phyloP scores from a whole-genome alignment of 2,113 vertebrate genomes.

The Forbesichthys papilliferus region DNA sequence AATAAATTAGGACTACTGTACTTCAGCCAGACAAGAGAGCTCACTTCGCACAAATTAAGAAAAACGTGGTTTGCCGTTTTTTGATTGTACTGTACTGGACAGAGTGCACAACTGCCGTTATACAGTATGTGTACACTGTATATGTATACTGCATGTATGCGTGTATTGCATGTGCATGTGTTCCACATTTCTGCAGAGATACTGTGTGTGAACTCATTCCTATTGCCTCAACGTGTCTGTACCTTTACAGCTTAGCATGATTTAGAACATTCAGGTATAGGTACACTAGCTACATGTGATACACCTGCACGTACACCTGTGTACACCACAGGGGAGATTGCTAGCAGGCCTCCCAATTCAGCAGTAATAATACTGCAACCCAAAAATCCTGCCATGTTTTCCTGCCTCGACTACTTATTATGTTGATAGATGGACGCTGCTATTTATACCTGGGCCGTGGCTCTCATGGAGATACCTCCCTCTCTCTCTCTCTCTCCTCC shows the following conservation, averaged over 20 bases:
- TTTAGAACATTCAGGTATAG: not conserved
- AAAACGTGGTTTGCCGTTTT: too few relatives aligned
- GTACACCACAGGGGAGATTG: not conserved
- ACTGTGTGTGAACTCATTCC: not conserved
- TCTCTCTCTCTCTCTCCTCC: constrained; percentile 2
- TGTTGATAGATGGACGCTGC: constrained; percentile 62
- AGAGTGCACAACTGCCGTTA: not conserved
- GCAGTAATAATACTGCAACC: constrained; percentile 20
- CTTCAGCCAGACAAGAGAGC: not conserved
- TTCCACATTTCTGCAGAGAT: not conserved
- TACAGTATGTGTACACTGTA: not conserved
- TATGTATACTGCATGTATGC: too few relatives aligned
- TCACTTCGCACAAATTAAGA: not conserved
- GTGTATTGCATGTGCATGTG: too few relatives aligned
- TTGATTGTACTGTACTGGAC: too few relatives aligned
- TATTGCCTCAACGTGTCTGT: not conserved
- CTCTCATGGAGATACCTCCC: constrained; percentile 37
- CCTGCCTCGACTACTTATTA: constrained; percentile 16
- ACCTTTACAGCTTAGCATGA: not conserved
- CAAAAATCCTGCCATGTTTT: constrained; percentile 19
- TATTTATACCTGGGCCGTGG: constrained; percentile 53
- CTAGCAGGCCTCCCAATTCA: constrained; percentile 12
- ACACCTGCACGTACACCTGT: constrained; percentile 4
- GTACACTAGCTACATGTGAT: not conserved
- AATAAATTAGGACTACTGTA: not conserved